Base-by-base conservation (phyloP, 2,888 invertebrate genomes). In the Agrilus biguttatus region DNA sequence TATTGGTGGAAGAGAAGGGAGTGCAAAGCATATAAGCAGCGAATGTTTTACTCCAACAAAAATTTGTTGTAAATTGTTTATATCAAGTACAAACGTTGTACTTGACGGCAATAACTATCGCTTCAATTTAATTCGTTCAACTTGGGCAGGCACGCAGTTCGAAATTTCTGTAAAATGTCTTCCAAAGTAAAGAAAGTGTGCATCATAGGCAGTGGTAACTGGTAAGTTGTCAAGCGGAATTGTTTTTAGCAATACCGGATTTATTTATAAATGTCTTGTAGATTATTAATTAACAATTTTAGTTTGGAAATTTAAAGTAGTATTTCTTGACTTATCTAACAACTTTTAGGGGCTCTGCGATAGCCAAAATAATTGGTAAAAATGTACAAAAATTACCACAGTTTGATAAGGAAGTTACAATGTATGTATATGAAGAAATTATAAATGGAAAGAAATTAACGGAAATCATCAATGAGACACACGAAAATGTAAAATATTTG, bases 401-500 rank as follows among this genome's bases (percentile, higher is more conserved):
- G 52, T 95, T 96, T 65, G 88, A 91, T 55, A 81, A 87, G 53
- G 73, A 73, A 51, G 92, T 95, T 43, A 87, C 84, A 6, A 96
- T 97, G 92, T 96, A 90, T 72, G 96, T 97, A 28, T 96, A 87
- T 66, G 96, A 97, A 67, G 96, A 96, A 68, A 77, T 88, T 48
- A 80, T 97, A 53, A 80, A 95, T 53, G 92, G 90, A 12, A 81
- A 81, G 61, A 98, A 97, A 64, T 70, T 98, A 49, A 95, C 96
- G 39, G 97, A 98, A 68, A 95, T 96, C 52, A 98, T 99, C 60
- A 98, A 98, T 71, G 84, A 85, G 59, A 83, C 87, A 8, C 96
- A 98, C 65, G 97, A 96, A 69, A 99, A 99, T 72, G 85, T 96
- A 5, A 98, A 98, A 72, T 98, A 98, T 70, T 75, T 99, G 51